These are phyloP conservation scores for Xyrichtys novacula DNA, from an alignment of 2,797 vertebrate species.

Conservation along the genomic window DNA sequence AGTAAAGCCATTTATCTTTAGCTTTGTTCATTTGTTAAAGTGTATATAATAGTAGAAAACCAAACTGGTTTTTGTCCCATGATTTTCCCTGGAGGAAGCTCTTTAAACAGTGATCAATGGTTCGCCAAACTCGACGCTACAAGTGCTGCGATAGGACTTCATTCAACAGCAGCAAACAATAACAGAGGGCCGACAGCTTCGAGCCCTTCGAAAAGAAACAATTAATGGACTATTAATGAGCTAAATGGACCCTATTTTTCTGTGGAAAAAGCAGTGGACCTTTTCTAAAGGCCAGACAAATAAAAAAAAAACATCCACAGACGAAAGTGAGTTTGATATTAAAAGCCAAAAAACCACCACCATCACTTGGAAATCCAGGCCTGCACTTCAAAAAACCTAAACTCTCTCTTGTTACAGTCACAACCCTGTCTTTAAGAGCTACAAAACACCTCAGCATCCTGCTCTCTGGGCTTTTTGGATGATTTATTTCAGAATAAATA, in stretches of 20 bases:
- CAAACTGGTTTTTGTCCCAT: background rate
- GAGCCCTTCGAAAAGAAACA: constrained; percentile 72
- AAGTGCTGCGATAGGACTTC: constrained; percentile 11
- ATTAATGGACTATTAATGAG: constrained; percentile 74
- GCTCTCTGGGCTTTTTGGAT: background rate
- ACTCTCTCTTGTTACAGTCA: background rate
- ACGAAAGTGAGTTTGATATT: constrained; percentile 34
- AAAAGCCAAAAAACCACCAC: background rate
- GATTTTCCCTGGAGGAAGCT: background rate
- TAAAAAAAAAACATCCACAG: constrained; percentile 50
- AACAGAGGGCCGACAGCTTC: constrained; percentile 59
- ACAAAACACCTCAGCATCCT: background rate
- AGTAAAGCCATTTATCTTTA: background rate
- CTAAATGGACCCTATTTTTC: constrained; percentile 61
- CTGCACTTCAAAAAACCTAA: constrained; percentile 1
- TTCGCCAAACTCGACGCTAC: background rate
- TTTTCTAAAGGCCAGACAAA: constrained; percentile 70
- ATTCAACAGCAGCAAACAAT: constrained; percentile 40
- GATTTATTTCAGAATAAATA: background rate
- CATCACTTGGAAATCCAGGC: background rate
- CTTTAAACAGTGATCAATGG: background rate
- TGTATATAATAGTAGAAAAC: background rate
- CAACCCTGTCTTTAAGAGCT: background rate
- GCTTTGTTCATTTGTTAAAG: background rate
- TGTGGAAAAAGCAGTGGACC: constrained; percentile 70